These are phyloP conservation scores for Druceiella hillmani DNA, from an alignment of 2,888 invertebrate genomes.

Conservation along the genomic window DNA sequence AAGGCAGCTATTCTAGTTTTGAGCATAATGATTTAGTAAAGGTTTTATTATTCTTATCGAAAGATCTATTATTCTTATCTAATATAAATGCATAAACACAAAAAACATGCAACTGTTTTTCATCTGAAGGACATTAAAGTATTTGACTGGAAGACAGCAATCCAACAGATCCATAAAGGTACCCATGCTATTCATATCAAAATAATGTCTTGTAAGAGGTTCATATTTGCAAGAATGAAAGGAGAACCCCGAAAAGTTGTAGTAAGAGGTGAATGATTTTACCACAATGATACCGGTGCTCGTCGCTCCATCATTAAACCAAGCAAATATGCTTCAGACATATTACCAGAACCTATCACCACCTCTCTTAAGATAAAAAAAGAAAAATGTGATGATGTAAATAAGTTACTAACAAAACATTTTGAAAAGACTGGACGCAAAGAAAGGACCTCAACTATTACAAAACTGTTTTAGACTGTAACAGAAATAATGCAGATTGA, in stretches of 20 bases:
- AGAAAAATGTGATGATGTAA: neutral
- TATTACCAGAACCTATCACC: neutral
- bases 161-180: neutral
- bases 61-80: too few relatives aligned
- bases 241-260: neutral
- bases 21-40: too few relatives aligned
- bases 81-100: too few relatives aligned
- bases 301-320: neutral
- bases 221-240: neutral
- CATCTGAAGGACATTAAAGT: conserved; percentile 13
- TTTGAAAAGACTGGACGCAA: conserved; percentile 1
- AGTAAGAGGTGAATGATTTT: neutral
- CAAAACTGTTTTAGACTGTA: neutral
- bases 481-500: conserved; percentile 1
- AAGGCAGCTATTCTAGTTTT: too few relatives aligned
- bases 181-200: neutral
- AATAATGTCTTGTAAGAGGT: conserved; percentile 1
- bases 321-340: neutral
- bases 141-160: conserved; percentile 14
- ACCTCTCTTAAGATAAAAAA: neutral
- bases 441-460: neutral
- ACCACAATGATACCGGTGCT: conserved; percentile 1
- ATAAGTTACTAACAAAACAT: neutral
- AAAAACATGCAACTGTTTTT: conserved; percentile 13
- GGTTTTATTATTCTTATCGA: too few relatives aligned